A percentile compares a stretch with the other conserved stretches of the same genome.
Conservation (phyloP, 2,888 invertebrate species). For the Rhabditoides inermis region DNA sequence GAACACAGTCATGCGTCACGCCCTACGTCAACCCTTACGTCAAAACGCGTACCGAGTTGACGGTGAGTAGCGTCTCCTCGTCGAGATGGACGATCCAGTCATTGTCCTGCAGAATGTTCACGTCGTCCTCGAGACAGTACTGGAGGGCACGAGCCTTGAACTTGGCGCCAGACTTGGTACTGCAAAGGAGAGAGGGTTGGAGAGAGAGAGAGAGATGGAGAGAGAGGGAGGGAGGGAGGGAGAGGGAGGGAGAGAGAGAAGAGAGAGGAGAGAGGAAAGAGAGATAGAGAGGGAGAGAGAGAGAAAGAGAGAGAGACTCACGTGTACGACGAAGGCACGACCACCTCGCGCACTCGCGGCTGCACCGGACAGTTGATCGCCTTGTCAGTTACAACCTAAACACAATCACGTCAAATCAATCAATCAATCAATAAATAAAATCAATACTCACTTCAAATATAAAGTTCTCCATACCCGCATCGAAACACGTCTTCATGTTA, state of each 20-base stretch:
- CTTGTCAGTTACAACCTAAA: slow-evolving; percentile 74
- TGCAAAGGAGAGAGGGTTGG: slow-evolving; percentile 41
- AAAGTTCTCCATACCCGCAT: slow-evolving; percentile 86
- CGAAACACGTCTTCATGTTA: slow-evolving; percentile 56
- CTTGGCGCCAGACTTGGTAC: slow-evolving; percentile 79
- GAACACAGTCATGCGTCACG: too few relatives aligned
- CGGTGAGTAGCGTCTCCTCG: slow-evolving; percentile 87
- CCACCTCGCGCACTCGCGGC: slow-evolving; percentile 69
- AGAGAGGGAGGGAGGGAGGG: neutral
- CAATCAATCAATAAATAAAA: neutral
- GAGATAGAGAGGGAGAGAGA: neutral
- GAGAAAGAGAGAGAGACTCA: slow-evolving; percentile 9
- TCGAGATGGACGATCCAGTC: slow-evolving; percentile 89
- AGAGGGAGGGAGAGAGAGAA: neutral
- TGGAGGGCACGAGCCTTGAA: slow-evolving; percentile 90
- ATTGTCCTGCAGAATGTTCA: slow-evolving; percentile 67
- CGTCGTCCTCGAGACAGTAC: slow-evolving; percentile 82
- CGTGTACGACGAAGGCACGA: slow-evolving; percentile 65
- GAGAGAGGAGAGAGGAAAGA: neutral
- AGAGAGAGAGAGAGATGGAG: neutral
- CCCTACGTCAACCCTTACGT: too few relatives aligned
- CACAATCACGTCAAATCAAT: neutral
- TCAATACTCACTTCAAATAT: slow-evolving; percentile 67
- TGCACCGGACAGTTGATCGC: slow-evolving; percentile 56
- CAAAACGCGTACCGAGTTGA: slow-evolving; percentile 67